Conservation (phyloP, 1,140 invertebrate genomes). For the Bombus pyrosoma region DNA sequence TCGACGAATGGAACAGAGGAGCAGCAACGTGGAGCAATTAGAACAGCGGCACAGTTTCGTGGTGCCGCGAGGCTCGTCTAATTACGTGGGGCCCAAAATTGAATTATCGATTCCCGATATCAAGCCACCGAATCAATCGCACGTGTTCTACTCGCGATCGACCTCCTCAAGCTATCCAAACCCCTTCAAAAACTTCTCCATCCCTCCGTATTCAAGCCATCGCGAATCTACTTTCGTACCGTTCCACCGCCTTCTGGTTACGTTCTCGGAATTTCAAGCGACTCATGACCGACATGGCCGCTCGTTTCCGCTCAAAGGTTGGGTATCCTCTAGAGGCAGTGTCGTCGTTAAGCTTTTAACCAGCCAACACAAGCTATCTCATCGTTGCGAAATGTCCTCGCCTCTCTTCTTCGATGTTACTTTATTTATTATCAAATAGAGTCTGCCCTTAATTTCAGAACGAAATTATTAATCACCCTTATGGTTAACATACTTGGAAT, state of each 20-base stretch:
- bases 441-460: too few species aligned
- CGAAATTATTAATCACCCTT: too few species aligned
- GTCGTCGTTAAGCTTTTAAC: neutral
- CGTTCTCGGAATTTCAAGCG: slow-evolving; percentile 13
- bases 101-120: slow-evolving; percentile 53
- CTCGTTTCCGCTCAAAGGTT: neutral
- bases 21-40: slow-evolving; percentile 26
- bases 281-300: neutral
- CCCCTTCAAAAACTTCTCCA: slow-evolving; percentile 20
- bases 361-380: neutral
- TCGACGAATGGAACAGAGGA: neutral
- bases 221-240: neutral
- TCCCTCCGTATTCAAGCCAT: neutral
- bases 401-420: too few species aligned
- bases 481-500: too few species aligned
- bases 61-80: slow-evolving; percentile 32
- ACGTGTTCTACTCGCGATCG: slow-evolving; percentile 1
- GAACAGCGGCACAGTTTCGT: slow-evolving; percentile 22
- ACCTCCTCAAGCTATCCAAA: neutral
- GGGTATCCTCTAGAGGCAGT: neutral
- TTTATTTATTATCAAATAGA: neutral
- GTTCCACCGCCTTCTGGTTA: neutral
- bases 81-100: slow-evolving; percentile 32
- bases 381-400: neutral
- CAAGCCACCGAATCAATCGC: slow-evolving; percentile 31